Evolutionary conservation across 2,888 invertebrate genomes (phyloP), one percentile per base, ranked within the genome.

Genomic region (Alviniconcha strummeri): DNA sequence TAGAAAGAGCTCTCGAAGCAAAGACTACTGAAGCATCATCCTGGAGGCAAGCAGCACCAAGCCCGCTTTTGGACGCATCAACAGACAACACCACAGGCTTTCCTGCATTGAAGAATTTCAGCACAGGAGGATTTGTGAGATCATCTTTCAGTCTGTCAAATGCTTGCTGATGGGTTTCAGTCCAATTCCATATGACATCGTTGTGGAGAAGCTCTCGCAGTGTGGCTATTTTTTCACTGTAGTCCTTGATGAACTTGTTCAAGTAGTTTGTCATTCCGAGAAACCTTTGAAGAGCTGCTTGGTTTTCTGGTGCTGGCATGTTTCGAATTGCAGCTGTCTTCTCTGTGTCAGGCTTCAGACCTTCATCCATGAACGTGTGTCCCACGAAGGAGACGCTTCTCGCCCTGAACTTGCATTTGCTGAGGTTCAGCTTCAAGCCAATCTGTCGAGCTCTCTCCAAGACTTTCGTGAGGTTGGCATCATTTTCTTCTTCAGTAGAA

Each of bases 311-410:
- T 55, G 76, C 78, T 15, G 83, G 78, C 52, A 83, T 56, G 54
- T 79, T 75, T 56, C 74, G 69, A 19, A 36, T 19, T 79, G 79
- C 83, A 52, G 84, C 84, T 56, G 84, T 82, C 54, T 76, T 84
- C 71, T 82, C 77, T n/a, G 72, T 60, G 7, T 85, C 81, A n/a
- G 64, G 69, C 57, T 74, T 13, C 19, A 86, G 60, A 56, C 82
- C 6, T 77, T 52, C 57, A 72, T 64, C 55, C 67, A 82, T 81
- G 86, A 84, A 5, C 55, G 19, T n/a, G 13, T 60, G 79, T 9
- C 88, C 86, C 67, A 85, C 84, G 81, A 88, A 86, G 1, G 81
- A 74, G 19, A 87, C 83, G 15, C 60, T 57, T 7, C 15, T 19
- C 7, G n/a, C 36, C 36, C 80, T 80, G 56, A 85, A 85, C 13